Evolutionary conservation across 1,140 invertebrate species (phyloP), one percentile per base, ranked within the genome.

Genomic region (Cydia splendana): DNA sequence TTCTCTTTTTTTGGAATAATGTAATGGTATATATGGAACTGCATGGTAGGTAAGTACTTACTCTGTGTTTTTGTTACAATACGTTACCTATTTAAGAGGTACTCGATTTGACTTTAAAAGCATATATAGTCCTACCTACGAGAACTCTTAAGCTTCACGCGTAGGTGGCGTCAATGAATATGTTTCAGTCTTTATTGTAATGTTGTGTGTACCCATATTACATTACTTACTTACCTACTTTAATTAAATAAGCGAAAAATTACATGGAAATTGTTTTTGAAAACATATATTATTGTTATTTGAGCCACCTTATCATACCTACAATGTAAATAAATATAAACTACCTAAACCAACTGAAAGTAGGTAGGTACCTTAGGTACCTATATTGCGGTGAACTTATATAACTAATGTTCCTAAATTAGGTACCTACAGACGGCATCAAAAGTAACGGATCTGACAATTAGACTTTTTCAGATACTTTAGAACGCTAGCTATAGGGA

Each of bases 141-240:
- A 62, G 57, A 24, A 62, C 20, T 24, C 7, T 62, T 7, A 18
- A 62, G 20, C 20, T 62, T 20, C 53, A 24, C n/a, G 20, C 12
- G 57, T 62, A 62, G 57, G 53, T 5, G 18, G 57, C 57, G 57
- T 7, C 57, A 62, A 62, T 62, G 18, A 62, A 24, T 62, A 62
- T 6, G 57, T 62, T 62, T 24, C 18, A 62, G 1, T 24, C 57
- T 62, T 62, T 62, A 62, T 62, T 62, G 57, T 24, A 62, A 24
- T 62, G 20, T n/a, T 53, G 12, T 51, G 48, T 51, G 12, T n/a
- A 42, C 38, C 38, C 12, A 48, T 12, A 48, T 15, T 48, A 12
- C 45, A 24, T 24, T 24, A 1, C 24, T 24, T 24, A 1, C 24
- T 34, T 34, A 34, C 0, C 0, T 12, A 48, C 12, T 48, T 48